Conservation (phyloP, 2,113 vertebrate genomes). For the Sclerurus mexicanus region DNA sequence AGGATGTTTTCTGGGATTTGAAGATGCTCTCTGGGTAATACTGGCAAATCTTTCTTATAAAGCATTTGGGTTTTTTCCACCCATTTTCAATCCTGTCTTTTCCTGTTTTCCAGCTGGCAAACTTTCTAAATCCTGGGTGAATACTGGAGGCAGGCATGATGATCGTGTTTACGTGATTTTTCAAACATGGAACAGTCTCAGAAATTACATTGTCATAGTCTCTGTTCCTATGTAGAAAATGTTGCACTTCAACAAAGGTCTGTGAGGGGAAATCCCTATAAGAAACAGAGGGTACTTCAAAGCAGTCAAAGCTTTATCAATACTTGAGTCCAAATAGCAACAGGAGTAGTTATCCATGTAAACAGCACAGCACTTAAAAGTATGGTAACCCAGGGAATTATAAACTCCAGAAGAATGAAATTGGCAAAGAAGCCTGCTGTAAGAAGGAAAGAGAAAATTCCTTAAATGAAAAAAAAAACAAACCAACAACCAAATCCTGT, state of each 20-base stretch:
- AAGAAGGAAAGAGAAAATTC: neutral
- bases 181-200: neutral
- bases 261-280: neutral
- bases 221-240: neutral
- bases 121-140: neutral
- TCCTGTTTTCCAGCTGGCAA: slow-evolving; percentile 46
- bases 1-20: neutral
- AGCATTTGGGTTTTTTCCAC: neutral
- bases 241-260: neutral
- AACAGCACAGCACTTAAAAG: neutral
- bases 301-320: neutral
- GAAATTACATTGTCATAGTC: neutral
- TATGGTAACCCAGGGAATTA: neutral
- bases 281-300: neutral
- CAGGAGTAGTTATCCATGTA: slow-evolving; percentile 39
- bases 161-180: neutral
- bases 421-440: neutral
- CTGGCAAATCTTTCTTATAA: neutral
- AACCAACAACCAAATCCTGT: neutral
- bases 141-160: neutral
- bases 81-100: neutral
- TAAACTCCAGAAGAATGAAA: slow-evolving; percentile 31
- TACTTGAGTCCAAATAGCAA: neutral
- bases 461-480: slow-evolving; percentile 8
- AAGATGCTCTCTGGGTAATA: neutral